Base-by-base conservation (phyloP, 2,113 vertebrate genomes). In the Argyrosomus japonicus region DNA sequence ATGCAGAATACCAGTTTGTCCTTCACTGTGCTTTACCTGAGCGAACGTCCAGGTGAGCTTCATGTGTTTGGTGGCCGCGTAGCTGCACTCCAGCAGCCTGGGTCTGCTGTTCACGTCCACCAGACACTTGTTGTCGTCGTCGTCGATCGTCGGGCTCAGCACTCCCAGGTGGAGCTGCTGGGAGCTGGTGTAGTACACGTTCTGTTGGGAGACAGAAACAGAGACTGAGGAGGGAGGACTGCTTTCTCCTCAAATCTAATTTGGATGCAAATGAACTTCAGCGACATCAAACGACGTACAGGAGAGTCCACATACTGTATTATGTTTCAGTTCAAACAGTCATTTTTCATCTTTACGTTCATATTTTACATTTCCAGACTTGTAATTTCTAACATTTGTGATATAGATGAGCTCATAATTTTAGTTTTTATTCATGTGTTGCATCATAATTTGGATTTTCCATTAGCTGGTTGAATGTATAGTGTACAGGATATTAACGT, bases 61-160 rank as follows among this genome's bases (percentile, higher is more conserved):
- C 98, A 99, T 97, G 90, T 97, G 96, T 93, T 98, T 99, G 89
- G 96, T 94, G 74, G 96, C 96, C 82, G 98, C 98, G 11, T 99
- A 98, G 93, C 96, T 97, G 95, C 98, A 99, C 92, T 99, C 98
- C 73, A 99, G 97, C 85, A 99, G 96, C 84, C 97, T 88, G 1
- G 97, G 98, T 58, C 95, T 94, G 91, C 96, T 96, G 93, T 99
- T 99, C 86, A 99, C 97, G n/a, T 99, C 98, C 88, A 99, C 98
- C 95, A 99, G 94, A 94, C 98, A 99, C 93, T 97, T 96, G 94
- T 99, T 99, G 95, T 99, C 98, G 4, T 97, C 97, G 0, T 99
- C 98, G 0, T 99, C 98, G 1, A 99, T 93, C 0, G 97, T 99
- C 56, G 98, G 97, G 79, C 98, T 99, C 86, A 99, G 93, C 85